A percentile compares a stretch with the other conserved stretches of the same genome.
phyloP scores from a whole-genome alignment of 1,140 invertebrate species.

The Helicorthomorpha holstii region DNA sequence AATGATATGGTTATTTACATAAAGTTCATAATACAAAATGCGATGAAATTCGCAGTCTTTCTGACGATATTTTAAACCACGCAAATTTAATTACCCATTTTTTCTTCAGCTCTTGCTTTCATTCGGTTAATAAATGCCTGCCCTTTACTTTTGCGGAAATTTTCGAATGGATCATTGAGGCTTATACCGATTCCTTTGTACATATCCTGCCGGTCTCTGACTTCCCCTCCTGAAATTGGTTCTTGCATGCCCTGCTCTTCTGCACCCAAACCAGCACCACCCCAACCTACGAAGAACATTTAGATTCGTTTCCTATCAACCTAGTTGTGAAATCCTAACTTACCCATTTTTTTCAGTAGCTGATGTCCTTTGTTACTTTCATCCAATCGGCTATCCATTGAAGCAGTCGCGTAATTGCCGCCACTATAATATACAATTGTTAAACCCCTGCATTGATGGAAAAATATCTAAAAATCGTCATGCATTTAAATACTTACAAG shows the following conservation, averaged over 20 bases:
- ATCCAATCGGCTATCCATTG: conserved; percentile 40
- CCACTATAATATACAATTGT: neutral
- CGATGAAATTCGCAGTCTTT: no score
- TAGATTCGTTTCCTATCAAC: neutral
- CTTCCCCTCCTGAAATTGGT: conserved; percentile 78
- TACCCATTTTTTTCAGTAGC: conserved; percentile 80
- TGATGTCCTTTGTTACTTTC: conserved; percentile 90
- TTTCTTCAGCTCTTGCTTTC: conserved; percentile 75
- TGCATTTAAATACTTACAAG: conserved; percentile 41
- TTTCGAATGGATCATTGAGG: conserved; percentile 87
- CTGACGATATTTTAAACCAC: no score
- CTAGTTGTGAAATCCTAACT: conserved; percentile 7
- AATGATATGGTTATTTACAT: no score
- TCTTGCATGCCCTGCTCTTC: conserved; percentile 88
- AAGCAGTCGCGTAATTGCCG: neutral
- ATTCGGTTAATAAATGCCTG: conserved; percentile 91
- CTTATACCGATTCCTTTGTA: conserved; percentile 85
- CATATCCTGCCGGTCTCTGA: conserved; percentile 73
- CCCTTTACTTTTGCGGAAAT: conserved; percentile 90
- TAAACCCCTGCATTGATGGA: neutral
- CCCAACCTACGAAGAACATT: conserved; percentile 42
- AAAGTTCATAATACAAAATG: no score
- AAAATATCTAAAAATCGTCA: neutral
- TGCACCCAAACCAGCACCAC: conserved; percentile 68
- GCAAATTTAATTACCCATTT: neutral